Evolutionary conservation across 2,888 invertebrate species (phyloP), one percentile per base, ranked within the genome.

Genomic region (Conistra vaccinii): DNA sequence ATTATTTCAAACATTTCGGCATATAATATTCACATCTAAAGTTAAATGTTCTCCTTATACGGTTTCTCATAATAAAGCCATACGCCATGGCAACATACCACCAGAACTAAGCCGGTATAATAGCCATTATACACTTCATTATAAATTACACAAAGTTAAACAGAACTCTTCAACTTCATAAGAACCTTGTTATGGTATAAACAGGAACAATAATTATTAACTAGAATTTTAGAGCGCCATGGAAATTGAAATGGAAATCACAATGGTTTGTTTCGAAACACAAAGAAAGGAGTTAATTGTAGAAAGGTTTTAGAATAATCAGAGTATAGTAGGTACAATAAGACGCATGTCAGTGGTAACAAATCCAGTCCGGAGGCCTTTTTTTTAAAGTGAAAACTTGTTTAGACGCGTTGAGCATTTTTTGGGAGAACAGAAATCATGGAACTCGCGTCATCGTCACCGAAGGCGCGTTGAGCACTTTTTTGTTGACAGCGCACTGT

Each of bases 171-270:
- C 1, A n/a, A 61, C n/a, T 63, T 73, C 42, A 39, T 66, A 73
- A n/a, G n/a, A n/a, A 66, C 29, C 29, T 32, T 14, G 29, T 23
- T 35, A 63, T 53, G 39, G 42, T 62, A 14, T 69, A 61, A 68
- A 80, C 53, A 39, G 39, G 42, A 23, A 53, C 42, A 62, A 57
- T 80, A n/a, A n/a, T n/a, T n/a, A 57, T 74, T 62, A 62, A 35
- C n/a, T 35, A 9, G 7, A 61, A 55, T 60, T 65, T 58, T 39
- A 48, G 26, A 65, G 39, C 48, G 35, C 6, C 35, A 35, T 35
- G 35, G 20, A 51, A 67, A 53, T 63, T 67, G 4, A 67, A 73
- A 58, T 67, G 26, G 69, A 58, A 39, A 35, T 7, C n/a, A 32
- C 14, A 14, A 26, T 17, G 10, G 62, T 39, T 39, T 39, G 20